Percentiles rank a stretch among this genome's conserved stretches.
phyloP scores from a whole-genome alignment of 2,797 vertebrate species.

The Scolopax bukidnonensis region DNA sequence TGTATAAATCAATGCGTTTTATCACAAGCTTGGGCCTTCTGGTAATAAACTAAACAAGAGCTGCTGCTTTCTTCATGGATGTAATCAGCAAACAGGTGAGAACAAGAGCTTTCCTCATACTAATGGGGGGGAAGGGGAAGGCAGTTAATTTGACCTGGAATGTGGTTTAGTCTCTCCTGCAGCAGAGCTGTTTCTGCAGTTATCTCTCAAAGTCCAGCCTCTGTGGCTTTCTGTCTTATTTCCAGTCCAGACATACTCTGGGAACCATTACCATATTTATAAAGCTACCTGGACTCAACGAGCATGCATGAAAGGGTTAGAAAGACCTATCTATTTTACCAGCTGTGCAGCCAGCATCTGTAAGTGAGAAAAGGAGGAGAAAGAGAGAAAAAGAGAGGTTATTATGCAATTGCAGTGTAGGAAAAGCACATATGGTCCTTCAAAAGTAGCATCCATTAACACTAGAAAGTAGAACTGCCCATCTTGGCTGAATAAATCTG shows the following conservation, averaged over 20 bases:
- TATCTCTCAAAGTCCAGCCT: conserved; percentile 70
- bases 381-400: not conserved
- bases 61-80: conserved; percentile 55
- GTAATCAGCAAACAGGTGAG: conserved; percentile 76
- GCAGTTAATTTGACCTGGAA: conserved; percentile 74
- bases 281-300: conserved; percentile 74
- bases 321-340: conserved; percentile 78
- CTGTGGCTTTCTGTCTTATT: conserved; percentile 65
- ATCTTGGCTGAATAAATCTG: not conserved
- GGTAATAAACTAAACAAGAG: conserved; percentile 77
- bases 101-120: conserved; percentile 51
- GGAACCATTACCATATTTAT: conserved; percentile 81
- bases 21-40: conserved; percentile 70
- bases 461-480: not conserved
- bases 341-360: conserved; percentile 67
- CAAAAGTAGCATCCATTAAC: not conserved
- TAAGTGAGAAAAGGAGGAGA: not conserved
- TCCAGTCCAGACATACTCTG: conserved; percentile 71
- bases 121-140: not conserved
- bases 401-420: not conserved
- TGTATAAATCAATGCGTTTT: conserved; percentile 68
- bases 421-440: not conserved
- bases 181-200: conserved; percentile 51
- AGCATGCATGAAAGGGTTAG: conserved; percentile 74
- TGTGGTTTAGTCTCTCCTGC: conserved; percentile 53